A percentile compares a stretch with the other conserved stretches of the same genome.
Conservation (phyloP, 2,888 invertebrate genomes). For the Chymomyza fuscimana region DNA sequence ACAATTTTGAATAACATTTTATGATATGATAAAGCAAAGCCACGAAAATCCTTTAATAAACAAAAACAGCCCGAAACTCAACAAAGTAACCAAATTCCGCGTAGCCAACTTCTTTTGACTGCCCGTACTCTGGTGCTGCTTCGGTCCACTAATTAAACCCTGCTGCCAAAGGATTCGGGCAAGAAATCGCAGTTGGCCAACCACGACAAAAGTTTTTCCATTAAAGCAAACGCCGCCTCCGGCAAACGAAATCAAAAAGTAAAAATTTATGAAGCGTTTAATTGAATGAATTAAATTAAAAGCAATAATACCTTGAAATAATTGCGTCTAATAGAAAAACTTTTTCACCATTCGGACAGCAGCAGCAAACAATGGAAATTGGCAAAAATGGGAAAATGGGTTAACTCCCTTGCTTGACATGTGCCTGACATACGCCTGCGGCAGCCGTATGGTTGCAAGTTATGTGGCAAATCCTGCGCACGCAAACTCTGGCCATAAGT, state of each 20-base stretch:
- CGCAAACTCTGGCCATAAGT: slow-evolving; percentile 73
- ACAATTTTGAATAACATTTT: slow-evolving; percentile 72
- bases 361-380: neutral
- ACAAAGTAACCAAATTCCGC: slow-evolving; percentile 56
- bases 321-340: slow-evolving; percentile 72
- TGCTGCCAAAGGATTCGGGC: slow-evolving; percentile 32
- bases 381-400: slow-evolving; percentile 13
- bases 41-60: slow-evolving; percentile 68
- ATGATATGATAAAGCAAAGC: slow-evolving; percentile 66
- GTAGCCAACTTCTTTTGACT: slow-evolving; percentile 15
- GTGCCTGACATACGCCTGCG: slow-evolving; percentile 35
- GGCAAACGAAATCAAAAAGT: slow-evolving; percentile 72
- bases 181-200: slow-evolving; percentile 50
- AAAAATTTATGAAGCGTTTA: slow-evolving; percentile 79
- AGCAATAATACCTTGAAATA: slow-evolving; percentile 76
- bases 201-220: slow-evolving; percentile 73
- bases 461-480: slow-evolving; percentile 70
- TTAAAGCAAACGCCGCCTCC: slow-evolving; percentile 53
- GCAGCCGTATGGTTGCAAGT: slow-evolving; percentile 33
- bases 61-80: slow-evolving; percentile 60
- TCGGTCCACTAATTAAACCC: slow-evolving; percentile 71
- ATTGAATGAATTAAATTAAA: slow-evolving; percentile 79
- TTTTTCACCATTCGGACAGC: slow-evolving; percentile 36
- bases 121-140: slow-evolving; percentile 27
- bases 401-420: slow-evolving; percentile 16